Percentiles rank a stretch among this genome's conserved stretches.
Evolutionary conservation across 2,797 vertebrate species (phyloP).

Genomic region (Knipowitschia caucasica): DNA sequence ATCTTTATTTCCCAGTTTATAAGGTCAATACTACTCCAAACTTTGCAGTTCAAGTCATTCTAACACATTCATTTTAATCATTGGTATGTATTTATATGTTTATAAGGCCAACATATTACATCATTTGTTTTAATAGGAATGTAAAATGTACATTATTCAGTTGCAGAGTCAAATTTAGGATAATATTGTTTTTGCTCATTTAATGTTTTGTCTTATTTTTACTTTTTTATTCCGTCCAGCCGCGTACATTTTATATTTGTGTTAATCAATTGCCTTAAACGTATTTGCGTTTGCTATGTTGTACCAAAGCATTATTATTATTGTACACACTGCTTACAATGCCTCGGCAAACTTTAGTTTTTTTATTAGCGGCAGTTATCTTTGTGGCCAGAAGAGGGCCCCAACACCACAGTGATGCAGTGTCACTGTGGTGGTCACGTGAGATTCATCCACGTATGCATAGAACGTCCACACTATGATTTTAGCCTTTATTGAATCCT

Average conservation of each 20-base stretch:
- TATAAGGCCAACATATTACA: slow-evolving; percentile 56
- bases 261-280: slow-evolving; percentile 57
- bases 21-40: too few relatives aligned
- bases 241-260: slow-evolving; percentile 7
- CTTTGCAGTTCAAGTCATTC: not conserved
- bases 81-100: slow-evolving; percentile 45
- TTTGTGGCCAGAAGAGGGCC: not conserved
- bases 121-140: slow-evolving; percentile 52
- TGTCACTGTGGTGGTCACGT: too few relatives aligned
- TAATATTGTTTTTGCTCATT: not conserved
- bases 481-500: too few relatives aligned
- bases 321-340: slow-evolving; percentile 29
- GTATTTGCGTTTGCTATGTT: slow-evolving; percentile 1
- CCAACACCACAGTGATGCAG: not conserved
- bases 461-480: too few relatives aligned
- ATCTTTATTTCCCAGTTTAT: too few relatives aligned
- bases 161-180: too few relatives aligned
- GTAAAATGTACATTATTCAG: not conserved
- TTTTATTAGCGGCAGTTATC: not conserved
- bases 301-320: slow-evolving; percentile 60
- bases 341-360: too few relatives aligned
- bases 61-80: slow-evolving; percentile 7
- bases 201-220: not conserved
- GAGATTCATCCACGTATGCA: too few relatives aligned
- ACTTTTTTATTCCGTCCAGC: not conserved